Evolutionary conservation across 2,888 invertebrate genomes (phyloP).

Genomic region (Limnephilus auricula): DNA sequence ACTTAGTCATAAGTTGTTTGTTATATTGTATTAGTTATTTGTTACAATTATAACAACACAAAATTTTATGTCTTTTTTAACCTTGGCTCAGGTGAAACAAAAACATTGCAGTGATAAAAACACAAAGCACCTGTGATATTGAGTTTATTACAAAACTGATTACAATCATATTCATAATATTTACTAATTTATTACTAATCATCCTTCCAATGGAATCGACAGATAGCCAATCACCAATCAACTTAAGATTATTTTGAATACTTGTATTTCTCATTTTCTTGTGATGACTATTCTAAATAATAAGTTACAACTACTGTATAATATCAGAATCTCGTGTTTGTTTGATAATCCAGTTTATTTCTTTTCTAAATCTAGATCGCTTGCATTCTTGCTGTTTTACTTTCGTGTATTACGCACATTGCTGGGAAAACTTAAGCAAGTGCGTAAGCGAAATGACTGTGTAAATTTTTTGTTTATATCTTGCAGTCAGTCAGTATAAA

Average conservation of each 20-base stretch:
- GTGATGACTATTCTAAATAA: background rate
- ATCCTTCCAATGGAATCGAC: background rate
- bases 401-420: background rate
- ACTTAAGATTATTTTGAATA: background rate
- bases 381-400: background rate
- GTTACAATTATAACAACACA: background rate
- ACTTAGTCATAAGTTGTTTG: background rate
- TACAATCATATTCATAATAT: background rate
- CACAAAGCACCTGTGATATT: background rate
- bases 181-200: background rate
- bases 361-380: background rate
- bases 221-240: background rate
- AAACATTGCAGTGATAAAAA: background rate
- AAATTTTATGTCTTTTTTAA: background rate
- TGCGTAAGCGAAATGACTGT: background rate
- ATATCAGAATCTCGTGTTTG: background rate
- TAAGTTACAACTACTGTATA: background rate
- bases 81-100: background rate
- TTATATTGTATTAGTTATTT: background rate
- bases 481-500: background rate
- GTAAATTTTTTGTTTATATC: background rate
- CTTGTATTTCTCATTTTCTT: background rate
- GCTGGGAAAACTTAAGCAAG: background rate
- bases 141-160: background rate
- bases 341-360: background rate